Base-by-base conservation (phyloP, 2,113 vertebrate genomes). In the Camelus bactrianus region DNA sequence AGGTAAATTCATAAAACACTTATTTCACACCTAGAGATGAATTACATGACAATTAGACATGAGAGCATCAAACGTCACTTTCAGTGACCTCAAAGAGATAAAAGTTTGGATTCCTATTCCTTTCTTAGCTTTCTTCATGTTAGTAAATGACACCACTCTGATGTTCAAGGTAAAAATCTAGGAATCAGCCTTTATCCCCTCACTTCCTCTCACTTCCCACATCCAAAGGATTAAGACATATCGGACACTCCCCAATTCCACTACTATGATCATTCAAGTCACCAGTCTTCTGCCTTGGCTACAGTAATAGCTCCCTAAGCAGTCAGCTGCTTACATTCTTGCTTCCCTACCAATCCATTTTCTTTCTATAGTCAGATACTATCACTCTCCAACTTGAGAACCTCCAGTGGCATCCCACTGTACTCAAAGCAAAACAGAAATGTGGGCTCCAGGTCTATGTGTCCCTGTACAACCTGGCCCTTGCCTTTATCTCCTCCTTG, bases 71-170 rank as follows among this genome's bases (percentile, higher is more conserved):
- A 75, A 50, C 56, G 35, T 54, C 13, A 87, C 12, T 91, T 16
- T 64, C 62, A 64, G 19, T 83, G 73, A 83, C 32, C 19, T 94
- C 60, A 85, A 65, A 88, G 52, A 82, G 14, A 70, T 28, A 83
- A 90, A 90, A 65, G 22, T 89, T 56, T 83, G 6, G 46, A 54
- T 28, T 16, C 38, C 24, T 91, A n/a, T 58, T 81, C 35, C 19
- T 89, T 20, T 83, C 60, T 32, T 48, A 72, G 54, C 95, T 12
- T 95, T 89, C 46, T 60, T 93, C 24, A 67, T 79, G 35, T 86
- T 42, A 73, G 70, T 86, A 92, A 94, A 89, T 77, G 86, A 73
- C 28, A 91, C 3, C 48, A 84, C 32, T 58, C 75, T 89, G 89
- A 82, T n/a, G 28, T 65, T 89, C 56, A 94, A 56, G 67, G 16